Evolutionary conservation across 2,113 vertebrate genomes (phyloP).

Genomic region (Orientallactaga bullata): DNA sequence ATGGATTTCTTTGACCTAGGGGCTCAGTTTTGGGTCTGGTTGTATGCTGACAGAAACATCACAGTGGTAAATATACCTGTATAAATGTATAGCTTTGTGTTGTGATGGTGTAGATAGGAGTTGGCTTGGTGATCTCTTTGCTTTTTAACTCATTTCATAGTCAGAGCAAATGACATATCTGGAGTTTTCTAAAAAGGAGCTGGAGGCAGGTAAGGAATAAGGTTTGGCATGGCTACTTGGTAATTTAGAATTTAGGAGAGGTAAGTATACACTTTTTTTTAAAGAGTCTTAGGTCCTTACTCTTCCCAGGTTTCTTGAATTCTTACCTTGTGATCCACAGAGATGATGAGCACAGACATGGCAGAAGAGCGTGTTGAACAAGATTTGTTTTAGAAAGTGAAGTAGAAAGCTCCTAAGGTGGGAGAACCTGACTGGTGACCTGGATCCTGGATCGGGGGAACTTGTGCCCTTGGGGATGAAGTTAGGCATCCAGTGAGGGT

Average conservation of each 20-base stretch:
- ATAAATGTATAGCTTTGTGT: neutral
- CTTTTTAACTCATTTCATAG: neutral
- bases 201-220: neutral
- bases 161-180: neutral
- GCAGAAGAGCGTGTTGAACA: no score
- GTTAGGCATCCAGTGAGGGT: no score
- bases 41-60: neutral
- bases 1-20: neutral
- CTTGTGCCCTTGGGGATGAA: no score
- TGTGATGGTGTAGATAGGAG: no score
- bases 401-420: no score
- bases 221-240: neutral
- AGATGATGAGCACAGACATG: no score
- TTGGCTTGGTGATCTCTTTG: neutral
- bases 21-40: neutral
- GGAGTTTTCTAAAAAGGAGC: neutral
- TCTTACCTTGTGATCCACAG: no score
- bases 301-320: no score
- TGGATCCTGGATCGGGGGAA: no score
- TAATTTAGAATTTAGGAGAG: slow-evolving; percentile 2
- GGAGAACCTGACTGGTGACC: no score
- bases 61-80: neutral
- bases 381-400: no score
- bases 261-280: neutral
- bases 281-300: no score